Base-by-base conservation (phyloP, 2,888 invertebrate genomes). In the Apodemia duryi region DNA sequence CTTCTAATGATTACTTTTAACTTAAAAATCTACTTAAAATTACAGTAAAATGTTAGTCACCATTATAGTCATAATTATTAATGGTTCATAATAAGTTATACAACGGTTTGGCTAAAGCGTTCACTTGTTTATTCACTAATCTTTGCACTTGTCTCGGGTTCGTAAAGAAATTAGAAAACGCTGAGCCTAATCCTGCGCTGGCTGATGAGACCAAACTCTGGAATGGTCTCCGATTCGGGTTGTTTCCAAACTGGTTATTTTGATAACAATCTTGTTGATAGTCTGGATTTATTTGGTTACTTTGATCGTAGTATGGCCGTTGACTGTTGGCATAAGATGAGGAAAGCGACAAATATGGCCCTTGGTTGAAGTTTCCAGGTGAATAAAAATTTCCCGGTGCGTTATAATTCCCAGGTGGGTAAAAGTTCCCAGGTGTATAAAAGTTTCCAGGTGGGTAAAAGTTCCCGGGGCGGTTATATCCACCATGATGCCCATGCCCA, bases 151-250 rank as follows among this genome's bases (percentile, higher is more conserved):
- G 57, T 32, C 32, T 57, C 13, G 57, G 57, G 2, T 57, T 57
- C 13, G 69, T 85, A 54, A 90, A 77, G 78, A 87, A 82, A 70
- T 91, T 92, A 21, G 93, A 91, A 6, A 93, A 77, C 1, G 91
- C 93, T 6, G 87, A 81, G 46, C 93, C 93, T 10, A 93, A 81
- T n/a, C 92, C 92, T 64, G 93, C 92, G 0, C 93, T 91, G 9
- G 92, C 90, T 0, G 89, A 82, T 0, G 87, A 83, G 2, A 88
- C 81, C 0, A 79, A 84, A 61, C 78, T 80, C 68, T 85, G 85
- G 52, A 88, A 74, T 65, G 92, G 90, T 3, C 86, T 78, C 6
- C 64, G 64, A 41, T 65, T 67, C 10, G 63, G 67, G 41, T 61
- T 28, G 21, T 49, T 29, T 6, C 35, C 51, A 51, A 49, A 35